phyloP scores from a whole-genome alignment of 2,888 invertebrate genomes.

The Biston stratarius region DNA sequence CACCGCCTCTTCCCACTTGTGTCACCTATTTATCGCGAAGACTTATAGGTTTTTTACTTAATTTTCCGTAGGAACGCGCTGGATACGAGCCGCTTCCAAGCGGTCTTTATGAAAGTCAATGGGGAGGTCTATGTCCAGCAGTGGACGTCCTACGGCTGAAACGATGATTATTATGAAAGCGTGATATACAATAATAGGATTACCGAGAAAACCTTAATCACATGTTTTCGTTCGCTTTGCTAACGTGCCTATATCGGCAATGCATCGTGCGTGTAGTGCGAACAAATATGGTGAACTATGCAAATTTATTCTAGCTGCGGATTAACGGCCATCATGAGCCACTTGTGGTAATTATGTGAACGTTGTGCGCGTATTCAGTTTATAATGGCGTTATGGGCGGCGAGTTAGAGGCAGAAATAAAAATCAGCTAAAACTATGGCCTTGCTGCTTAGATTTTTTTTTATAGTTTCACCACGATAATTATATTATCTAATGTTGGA shows the following conservation, averaged over 20 bases:
- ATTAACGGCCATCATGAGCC: slow-evolving; percentile 78
- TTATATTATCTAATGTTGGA: no score
- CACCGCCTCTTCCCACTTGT: no score
- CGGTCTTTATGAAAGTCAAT: no score
- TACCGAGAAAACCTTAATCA: no score
- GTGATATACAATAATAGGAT: no score
- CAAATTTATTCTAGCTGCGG: slow-evolving; percentile 80
- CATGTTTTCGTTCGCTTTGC: slow-evolving; percentile 7
- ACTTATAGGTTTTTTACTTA: no score
- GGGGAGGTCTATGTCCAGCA: no score
- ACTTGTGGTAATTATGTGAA: slow-evolving; percentile 78
- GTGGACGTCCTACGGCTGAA: no score
- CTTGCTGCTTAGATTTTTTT: neutral
- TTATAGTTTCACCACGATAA: neutral
- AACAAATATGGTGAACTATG: slow-evolving; percentile 71
- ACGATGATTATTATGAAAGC: no score
- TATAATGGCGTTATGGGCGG: slow-evolving; percentile 29
- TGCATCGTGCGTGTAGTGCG: slow-evolving; percentile 56
- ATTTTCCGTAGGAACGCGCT: no score
- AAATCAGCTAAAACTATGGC: neutral
- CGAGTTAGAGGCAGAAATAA: slow-evolving; percentile 10
- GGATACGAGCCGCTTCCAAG: no score
- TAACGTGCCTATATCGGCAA: slow-evolving; percentile 63
- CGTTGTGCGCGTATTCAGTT: slow-evolving; percentile 53
- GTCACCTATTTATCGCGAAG: no score